These are phyloP conservation scores for Tryphoninae sp. DNA, from an alignment of 2,888 invertebrate species.

Conservation along the genomic window DNA sequence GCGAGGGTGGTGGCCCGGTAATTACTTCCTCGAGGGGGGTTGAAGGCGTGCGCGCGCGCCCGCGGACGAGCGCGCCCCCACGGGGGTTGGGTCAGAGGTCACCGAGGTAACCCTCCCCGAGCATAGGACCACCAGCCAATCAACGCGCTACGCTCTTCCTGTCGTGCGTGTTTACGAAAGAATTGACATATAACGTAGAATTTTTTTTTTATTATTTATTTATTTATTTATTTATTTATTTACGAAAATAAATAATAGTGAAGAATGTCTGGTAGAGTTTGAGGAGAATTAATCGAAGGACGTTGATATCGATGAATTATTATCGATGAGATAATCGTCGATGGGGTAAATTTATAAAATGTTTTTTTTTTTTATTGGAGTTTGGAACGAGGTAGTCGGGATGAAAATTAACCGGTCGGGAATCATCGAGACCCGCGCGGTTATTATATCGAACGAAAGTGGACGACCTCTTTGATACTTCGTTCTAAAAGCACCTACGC, in stretches of 20 bases:
- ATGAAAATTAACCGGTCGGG: neutral
- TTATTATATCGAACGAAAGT: neutral
- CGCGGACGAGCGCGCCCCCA: conserved; percentile 62
- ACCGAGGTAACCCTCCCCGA: conserved; percentile 72
- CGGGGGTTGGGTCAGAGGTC: conserved; percentile 79
- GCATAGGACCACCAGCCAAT: conserved; percentile 75
- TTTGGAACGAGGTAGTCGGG: neutral
- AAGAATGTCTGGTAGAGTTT: no score
- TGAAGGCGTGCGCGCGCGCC: conserved; percentile 74
- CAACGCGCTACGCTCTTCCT: conserved; percentile 75
- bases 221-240: no score
- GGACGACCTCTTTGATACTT: neutral
- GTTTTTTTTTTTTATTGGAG: neutral
- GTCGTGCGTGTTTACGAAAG: conserved; percentile 36
- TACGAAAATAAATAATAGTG: no score
- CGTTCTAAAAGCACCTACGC: neutral
- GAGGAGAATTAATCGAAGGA: no score
- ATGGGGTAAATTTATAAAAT: neutral
- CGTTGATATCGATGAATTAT: no score
- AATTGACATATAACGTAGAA: conserved; percentile 24
- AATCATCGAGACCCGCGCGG: neutral
- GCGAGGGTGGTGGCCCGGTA: conserved; percentile 77
- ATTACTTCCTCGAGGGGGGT: conserved; percentile 77
- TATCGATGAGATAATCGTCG: no score
- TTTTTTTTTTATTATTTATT: no score